Percentiles rank a stretch among this genome's conserved stretches.
These are phyloP conservation scores for Eciton burchellii DNA, from an alignment of 1,140 invertebrate genomes.

Conservation along the genomic window DNA sequence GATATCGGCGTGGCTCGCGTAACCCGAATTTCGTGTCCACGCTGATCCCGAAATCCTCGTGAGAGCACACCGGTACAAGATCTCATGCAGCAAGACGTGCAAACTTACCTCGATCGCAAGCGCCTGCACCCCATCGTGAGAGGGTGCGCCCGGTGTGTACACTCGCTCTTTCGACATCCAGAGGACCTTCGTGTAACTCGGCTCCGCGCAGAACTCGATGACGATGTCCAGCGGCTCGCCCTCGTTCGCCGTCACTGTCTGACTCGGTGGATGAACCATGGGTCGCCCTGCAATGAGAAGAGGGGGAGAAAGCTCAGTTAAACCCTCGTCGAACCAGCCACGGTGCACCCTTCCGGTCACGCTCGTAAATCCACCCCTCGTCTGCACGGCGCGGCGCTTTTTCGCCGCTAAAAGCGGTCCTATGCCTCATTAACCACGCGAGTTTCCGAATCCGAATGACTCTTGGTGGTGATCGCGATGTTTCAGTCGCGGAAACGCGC, in stretches of 20 bases:
- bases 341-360: neutral
- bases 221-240: conserved; percentile 85
- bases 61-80: neutral
- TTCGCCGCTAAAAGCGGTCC: conserved; percentile 42
- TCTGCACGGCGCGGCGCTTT: neutral
- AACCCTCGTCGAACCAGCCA: conserved; percentile 8
- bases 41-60: neutral
- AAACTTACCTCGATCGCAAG: conserved; percentile 85
- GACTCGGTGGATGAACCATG: conserved; percentile 86
- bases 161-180: conserved; percentile 87
- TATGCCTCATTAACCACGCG: conserved; percentile 59
- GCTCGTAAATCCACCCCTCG: conserved; percentile 51
- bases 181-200: conserved; percentile 85
- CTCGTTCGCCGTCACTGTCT: conserved; percentile 85
- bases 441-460: conserved; percentile 54
- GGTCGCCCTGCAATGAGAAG: conserved; percentile 86
- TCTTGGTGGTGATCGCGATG: conserved; percentile 40
- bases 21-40: neutral
- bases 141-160: conserved; percentile 85
- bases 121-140: conserved; percentile 85
- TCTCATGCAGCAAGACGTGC: conserved; percentile 19
- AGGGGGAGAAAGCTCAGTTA: conserved; percentile 47
- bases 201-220: conserved; percentile 88
- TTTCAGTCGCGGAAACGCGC: conserved; percentile 20
- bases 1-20: neutral